A percentile compares a stretch with the other conserved stretches of the same genome.
Evolutionary conservation across 1,140 invertebrate genomes (phyloP).

Genomic region (Drosophila pseudoananassae): DNA sequence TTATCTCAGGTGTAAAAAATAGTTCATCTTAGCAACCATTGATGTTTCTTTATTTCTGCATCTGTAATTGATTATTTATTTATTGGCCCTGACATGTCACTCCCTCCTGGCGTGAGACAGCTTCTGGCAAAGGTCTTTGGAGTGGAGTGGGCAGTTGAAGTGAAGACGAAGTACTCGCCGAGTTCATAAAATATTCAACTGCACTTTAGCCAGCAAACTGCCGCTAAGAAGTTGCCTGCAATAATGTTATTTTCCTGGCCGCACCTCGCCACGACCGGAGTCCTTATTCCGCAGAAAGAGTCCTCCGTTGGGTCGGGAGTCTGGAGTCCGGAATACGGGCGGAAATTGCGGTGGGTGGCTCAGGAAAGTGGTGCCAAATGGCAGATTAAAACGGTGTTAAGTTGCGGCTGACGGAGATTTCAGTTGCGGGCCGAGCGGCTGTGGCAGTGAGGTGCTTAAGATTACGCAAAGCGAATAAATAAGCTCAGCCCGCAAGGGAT

Average conservation of each 20-base stretch:
- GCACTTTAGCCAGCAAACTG: conserved; percentile 74
- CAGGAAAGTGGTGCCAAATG: conserved; percentile 74
- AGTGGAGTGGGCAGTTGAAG: conserved; percentile 44
- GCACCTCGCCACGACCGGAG: conserved; percentile 45
- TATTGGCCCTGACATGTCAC: conserved; percentile 46
- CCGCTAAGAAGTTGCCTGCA: conserved; percentile 77
- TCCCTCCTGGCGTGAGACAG: conserved; percentile 31
- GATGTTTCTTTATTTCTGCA: conserved; percentile 12
- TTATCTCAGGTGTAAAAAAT: neutral
- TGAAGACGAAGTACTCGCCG: conserved; percentile 71
- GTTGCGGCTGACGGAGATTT: conserved; percentile 59
- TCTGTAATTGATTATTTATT: conserved; percentile 59
- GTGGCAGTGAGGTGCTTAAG: conserved; percentile 51
- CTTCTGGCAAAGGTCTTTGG: conserved; percentile 27
- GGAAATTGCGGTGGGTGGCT: conserved; percentile 55
- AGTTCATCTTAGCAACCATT: neutral
- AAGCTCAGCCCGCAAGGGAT: conserved; percentile 49
- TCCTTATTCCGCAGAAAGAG: conserved; percentile 3
- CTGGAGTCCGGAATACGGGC: conserved; percentile 18
- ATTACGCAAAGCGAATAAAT: conserved; percentile 58
- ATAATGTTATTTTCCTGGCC: conserved; percentile 71
- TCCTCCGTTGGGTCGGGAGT: neutral
- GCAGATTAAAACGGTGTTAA: conserved; percentile 79
- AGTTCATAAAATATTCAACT: conserved; percentile 81
- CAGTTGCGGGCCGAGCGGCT: conserved; percentile 27